Evolutionary conservation across 1,140 invertebrate genomes (phyloP).

Genomic region (Hydropsyche tenuis): DNA sequence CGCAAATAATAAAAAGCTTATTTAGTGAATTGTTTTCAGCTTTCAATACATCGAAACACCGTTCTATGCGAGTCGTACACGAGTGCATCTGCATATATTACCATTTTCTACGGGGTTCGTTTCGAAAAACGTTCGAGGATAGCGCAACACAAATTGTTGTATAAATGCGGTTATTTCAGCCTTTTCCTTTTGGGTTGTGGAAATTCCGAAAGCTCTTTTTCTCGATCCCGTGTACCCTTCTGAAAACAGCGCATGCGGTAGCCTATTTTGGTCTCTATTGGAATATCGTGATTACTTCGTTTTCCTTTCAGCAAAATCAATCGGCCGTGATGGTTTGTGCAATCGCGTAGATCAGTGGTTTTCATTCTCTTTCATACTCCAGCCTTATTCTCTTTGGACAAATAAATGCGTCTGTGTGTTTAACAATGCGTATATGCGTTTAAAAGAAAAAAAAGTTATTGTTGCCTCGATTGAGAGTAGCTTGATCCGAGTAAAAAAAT

Average conservation of each 20-base stretch:
- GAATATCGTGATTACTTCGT: slow-evolving; percentile 40
- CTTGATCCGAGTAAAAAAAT: background rate
- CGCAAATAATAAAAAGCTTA: no score
- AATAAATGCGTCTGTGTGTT: background rate
- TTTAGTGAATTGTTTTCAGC: background rate
- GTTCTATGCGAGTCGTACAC: background rate
- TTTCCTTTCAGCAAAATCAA: slow-evolving; percentile 40
- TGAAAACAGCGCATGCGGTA: slow-evolving; percentile 24
- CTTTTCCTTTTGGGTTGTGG: background rate
- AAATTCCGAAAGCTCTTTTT: background rate
- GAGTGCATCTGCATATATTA: background rate
- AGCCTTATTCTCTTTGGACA: slow-evolving; percentile 24
- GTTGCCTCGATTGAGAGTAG: background rate
- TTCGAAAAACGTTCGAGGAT: no score
- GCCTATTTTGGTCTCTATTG: slow-evolving; percentile 28
- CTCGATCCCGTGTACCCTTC: background rate
- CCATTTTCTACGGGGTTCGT: no score
- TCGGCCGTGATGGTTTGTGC: slow-evolving; percentile 41
- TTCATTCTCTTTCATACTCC: slow-evolving; percentile 36
- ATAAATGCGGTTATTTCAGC: background rate
- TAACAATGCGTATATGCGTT: no score
- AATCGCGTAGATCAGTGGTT: slow-evolving; percentile 40
- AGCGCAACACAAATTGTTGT: background rate
- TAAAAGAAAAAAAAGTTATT: no score
- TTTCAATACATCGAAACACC: background rate